These are phyloP conservation scores for Vipera ursinii DNA, from an alignment of 2,797 vertebrate genomes.

Conservation along the genomic window DNA sequence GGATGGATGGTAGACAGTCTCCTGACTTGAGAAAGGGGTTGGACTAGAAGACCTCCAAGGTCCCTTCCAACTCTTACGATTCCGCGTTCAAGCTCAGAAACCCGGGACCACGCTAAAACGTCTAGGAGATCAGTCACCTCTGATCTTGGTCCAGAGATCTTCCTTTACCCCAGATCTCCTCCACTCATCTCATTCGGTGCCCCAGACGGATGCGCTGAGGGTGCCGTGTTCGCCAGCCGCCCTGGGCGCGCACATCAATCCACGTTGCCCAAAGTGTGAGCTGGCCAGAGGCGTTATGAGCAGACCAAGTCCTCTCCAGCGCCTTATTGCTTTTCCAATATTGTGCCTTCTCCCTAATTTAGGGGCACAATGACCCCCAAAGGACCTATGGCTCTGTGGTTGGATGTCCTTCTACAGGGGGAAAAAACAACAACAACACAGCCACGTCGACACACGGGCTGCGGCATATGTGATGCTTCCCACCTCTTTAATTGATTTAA, in stretches of 20 bases:
- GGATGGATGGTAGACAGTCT: too few relatives aligned
- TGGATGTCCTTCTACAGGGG: slow-evolving; percentile 5
- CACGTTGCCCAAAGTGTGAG: slow-evolving; percentile 45
- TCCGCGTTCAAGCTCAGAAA: neutral
- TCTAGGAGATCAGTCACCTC: neutral
- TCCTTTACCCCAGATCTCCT: neutral
- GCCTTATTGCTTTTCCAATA: slow-evolving; percentile 64
- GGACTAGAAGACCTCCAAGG: too few relatives aligned
- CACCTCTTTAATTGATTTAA: slow-evolving; percentile 70
- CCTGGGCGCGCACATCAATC: slow-evolving; percentile 30
- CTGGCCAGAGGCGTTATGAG: slow-evolving; percentile 36
- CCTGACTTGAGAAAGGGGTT: too few relatives aligned
- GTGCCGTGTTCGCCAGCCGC: slow-evolving; percentile 33
- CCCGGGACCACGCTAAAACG: neutral
- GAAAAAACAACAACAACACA: neutral
- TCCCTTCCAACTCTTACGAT: neutral
- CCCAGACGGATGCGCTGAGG: slow-evolving; percentile 24
- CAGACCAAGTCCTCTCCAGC: slow-evolving; percentile 42
- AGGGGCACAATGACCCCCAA: slow-evolving; percentile 51
- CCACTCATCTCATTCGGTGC: slow-evolving; percentile 19
- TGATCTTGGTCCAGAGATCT: neutral
- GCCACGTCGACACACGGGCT: neutral
- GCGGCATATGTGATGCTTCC: slow-evolving; percentile 60
- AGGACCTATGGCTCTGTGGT: neutral
- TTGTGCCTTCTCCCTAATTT: slow-evolving; percentile 45